Evolutionary conservation across 2,888 invertebrate genomes (phyloP), one percentile per base, ranked within the genome.

Genomic region (Plutella xylostella): DNA sequence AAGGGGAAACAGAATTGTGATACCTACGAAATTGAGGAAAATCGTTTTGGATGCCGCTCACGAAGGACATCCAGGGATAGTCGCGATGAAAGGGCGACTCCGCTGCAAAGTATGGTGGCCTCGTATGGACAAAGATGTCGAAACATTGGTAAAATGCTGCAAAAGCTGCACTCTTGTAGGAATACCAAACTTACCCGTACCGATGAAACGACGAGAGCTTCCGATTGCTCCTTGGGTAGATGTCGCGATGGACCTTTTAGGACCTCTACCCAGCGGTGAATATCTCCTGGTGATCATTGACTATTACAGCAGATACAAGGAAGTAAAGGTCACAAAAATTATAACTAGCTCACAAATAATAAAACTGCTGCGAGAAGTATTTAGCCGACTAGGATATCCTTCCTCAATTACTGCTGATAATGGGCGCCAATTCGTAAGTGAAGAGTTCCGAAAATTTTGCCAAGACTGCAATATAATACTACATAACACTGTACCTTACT

Each of bases 41-140:
- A 34, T 40, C 17, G 52, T 51, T 4, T 43, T 58, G 39, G 46
- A 45, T 5, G 46, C 52, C 15, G 59, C 56, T 2, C 62, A 64
- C 35, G 57, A 64, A 43, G 64, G 64, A 1, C 61, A 61, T 42
- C 55, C 57, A 1, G 57, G 59, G 6, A 55, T 55, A 12, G 53
- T 51, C 1, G 40, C 37, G 19, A 52, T 48, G 50, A 51, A 52
- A 44, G 33, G 40, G 6, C 31, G 51, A 2, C 34, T 52, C 2
- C 43, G 54, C 14, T 40, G 40, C 3, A 47, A 47, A 40, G 50
- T 54, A 5, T 56, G 54, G 55, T 55, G 56, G 56, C 55, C 54
- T 1, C 45, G 38, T 15, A 38, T 34, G 15, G 54, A 55, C 22
- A 50, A 47, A n/a, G 54, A 56, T 30, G 49, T 44, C 1, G 55